These are phyloP conservation scores for Erpobdella octoculata DNA, from an alignment of 2,888 invertebrate genomes.

Conservation along the genomic window DNA sequence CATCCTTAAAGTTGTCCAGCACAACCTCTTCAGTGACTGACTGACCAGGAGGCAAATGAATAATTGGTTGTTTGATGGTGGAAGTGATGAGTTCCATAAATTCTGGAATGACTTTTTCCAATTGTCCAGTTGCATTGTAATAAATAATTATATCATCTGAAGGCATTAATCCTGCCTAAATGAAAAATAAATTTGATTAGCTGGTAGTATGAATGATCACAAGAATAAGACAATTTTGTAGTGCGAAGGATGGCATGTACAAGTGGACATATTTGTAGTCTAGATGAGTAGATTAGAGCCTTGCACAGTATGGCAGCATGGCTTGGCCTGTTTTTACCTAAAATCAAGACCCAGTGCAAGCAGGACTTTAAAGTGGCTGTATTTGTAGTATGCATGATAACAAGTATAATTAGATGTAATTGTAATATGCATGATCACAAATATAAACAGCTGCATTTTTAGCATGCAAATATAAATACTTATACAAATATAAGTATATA, in stretches of 20 bases:
- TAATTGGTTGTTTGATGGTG: constrained; percentile 72
- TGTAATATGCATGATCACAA: background rate
- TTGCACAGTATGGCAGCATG: too few relatives aligned
- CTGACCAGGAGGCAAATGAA: constrained; percentile 51
- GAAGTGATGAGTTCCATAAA: constrained; percentile 71
- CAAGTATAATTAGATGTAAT: background rate
- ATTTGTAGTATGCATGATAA: too few relatives aligned
- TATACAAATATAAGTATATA: background rate
- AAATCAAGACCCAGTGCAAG: too few relatives aligned
- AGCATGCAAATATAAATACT: too few relatives aligned
- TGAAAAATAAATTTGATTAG: background rate
- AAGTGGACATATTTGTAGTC: too few relatives aligned
- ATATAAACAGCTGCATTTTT: too few relatives aligned
- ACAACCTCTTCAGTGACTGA: constrained; percentile 50
- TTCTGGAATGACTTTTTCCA: constrained; percentile 61
- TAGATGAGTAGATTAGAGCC: too few relatives aligned
- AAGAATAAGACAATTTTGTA: background rate
- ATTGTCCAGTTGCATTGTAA: constrained; percentile 56
- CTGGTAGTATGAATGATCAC: background rate
- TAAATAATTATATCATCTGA: constrained; percentile 79
- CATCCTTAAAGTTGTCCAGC: constrained; percentile 60
- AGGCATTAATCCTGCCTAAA: constrained; percentile 73
- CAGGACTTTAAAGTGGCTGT: too few relatives aligned
- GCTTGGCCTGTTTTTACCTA: too few relatives aligned
- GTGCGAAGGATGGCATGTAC: background rate